Base-by-base conservation (phyloP, 2,113 vertebrate genomes). In the Corydoras maculifer region DNA sequence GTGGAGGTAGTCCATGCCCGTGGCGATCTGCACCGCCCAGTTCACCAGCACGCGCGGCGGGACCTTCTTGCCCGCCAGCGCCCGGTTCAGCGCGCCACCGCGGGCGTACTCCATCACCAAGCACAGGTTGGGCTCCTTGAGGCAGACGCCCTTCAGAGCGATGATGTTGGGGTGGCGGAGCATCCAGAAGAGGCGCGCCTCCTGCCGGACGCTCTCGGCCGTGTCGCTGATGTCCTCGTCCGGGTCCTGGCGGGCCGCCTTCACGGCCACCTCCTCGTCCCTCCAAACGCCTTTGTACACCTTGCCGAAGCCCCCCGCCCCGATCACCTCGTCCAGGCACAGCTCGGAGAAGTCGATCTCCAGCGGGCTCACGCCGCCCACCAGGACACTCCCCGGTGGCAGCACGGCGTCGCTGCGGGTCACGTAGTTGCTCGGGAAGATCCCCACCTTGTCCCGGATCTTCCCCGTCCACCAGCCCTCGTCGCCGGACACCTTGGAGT, bases 401-500 rank as follows among this genome's bases (percentile, higher is more conserved):
- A 90, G 80, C 58, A 83, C 86, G 66, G 85, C 75, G 4, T 86
- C 84, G 35, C 91, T 86, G 32, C 84, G 87, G 0, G 89, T 90
- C 75, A 94, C 93, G 35, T 95, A 94, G 85, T 94, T 95, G 82
- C 92, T 90, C 35, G 94, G 94, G 81, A 94, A 96, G 82, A 96
- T 90, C 62, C 93, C 93, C 86, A 95, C 93, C 50, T 93, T 93
- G 83, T 91, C 91, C 81, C 90, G 85, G 68, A 94, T 90, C 85
- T 91, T 93, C 15, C 94, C 94, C 1, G 93, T 93, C 94, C 93
- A 94, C 93, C 94, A 95, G 54, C 94, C 93, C 82, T 94, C 93
- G n/a, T 95, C 93, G 57, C 93, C 93, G 0, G 93, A 95, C 63
- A 94, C 92, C 31, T 90, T 91, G 29, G 91, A 91, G 87, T 94